A percentile compares a stretch with the other conserved stretches of the same genome.
Conservation (phyloP, 2,888 invertebrate species). For the Calliphora vomitoria region DNA sequence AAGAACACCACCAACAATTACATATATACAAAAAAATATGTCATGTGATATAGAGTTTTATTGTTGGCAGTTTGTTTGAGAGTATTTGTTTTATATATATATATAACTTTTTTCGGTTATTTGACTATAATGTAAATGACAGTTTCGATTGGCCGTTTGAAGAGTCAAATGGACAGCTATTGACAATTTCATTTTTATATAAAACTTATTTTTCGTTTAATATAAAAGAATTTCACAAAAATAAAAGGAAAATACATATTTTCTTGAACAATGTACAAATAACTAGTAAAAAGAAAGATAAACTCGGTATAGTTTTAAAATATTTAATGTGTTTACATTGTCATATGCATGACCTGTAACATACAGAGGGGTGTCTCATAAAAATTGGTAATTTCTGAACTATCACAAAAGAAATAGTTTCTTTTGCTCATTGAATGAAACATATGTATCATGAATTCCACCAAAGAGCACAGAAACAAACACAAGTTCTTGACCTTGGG, state of each 20-base stretch:
- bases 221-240: neutral
- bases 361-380: no score
- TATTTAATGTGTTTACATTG: no score
- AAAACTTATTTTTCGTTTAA: conserved; percentile 54
- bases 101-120: neutral
- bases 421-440: no score
- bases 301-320: no score
- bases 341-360: no score
- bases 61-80: neutral
- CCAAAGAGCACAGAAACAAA: no score
- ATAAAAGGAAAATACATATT: neutral
- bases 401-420: no score
- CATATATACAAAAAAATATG: neutral
- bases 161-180: conserved; percentile 38
- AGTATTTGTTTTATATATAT: neutral
- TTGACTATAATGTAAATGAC: conserved; percentile 57
- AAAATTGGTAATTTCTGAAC: no score
- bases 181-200: conserved; percentile 33
- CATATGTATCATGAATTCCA: no score
- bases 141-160: conserved; percentile 57
- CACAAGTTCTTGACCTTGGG: no score
- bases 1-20: neutral
- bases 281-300: no score
- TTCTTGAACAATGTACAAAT: neutral
- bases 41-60: neutral